Conservation (phyloP, 2,113 vertebrate genomes). For the Beaufortia kweichowensis region DNA sequence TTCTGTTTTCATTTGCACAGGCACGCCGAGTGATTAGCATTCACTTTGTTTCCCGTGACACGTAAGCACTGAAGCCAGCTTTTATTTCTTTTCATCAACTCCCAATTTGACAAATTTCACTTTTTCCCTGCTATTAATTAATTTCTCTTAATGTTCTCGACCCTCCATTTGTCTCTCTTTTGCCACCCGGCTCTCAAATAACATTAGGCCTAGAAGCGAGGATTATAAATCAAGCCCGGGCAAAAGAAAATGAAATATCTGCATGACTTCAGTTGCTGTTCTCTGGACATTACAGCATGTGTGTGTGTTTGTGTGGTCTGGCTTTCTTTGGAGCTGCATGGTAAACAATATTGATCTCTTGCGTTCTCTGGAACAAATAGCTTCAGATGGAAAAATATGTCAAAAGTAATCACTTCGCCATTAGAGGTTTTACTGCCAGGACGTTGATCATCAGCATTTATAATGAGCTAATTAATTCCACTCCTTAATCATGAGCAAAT, state of each 20-base stretch:
- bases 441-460: conserved; percentile 42
- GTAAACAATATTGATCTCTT: conserved; percentile 44
- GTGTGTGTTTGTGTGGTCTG: conserved; percentile 4
- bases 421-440: conserved; percentile 44
- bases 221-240: conserved; percentile 15
- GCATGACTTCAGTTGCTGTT: background rate
- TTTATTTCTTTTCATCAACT: conserved; percentile 26
- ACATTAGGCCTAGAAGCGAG: background rate
- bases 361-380: conserved; percentile 39
- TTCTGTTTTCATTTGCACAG: conserved; percentile 49
- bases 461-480: conserved; percentile 46
- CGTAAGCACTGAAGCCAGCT: conserved; percentile 34
- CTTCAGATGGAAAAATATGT: conserved; percentile 37
- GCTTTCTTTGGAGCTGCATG: background rate
- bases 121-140: conserved; percentile 21
- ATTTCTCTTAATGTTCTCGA: conserved; percentile 25
- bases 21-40: conserved; percentile 55
- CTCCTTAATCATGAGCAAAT: conserved; percentile 46
- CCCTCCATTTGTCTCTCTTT: conserved; percentile 29
- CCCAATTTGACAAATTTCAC: conserved; percentile 14
- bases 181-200: conserved; percentile 16
- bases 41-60: conserved; percentile 42
- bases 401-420: conserved; percentile 44
- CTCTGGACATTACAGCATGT: background rate
- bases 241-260: conserved; percentile 22